Base-by-base conservation (phyloP, 1,140 invertebrate species). In the Saccostrea cuccullata region DNA sequence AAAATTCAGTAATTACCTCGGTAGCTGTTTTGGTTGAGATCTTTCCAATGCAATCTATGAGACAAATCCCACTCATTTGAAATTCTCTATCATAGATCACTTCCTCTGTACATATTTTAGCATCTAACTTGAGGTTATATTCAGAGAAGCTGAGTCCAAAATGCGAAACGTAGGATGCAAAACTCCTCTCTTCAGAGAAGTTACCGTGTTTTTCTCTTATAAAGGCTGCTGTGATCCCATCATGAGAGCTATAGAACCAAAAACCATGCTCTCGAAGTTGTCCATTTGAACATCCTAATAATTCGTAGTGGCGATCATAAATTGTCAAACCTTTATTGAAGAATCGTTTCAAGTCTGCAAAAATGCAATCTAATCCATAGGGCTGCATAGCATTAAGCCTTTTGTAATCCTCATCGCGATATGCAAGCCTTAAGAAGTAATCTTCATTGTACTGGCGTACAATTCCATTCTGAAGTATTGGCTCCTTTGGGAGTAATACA, bases 361-460 rank as follows among this genome's bases (percentile, higher is more conserved):
- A 64, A 17, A 87, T 67, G 12, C n/a, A 47, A 47, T 87, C 73
- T 2, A 64, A n/a, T 40, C 26, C 30, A 30, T 84, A 58, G 3
- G 77, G 20, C 4, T 20, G 36, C 20, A 70, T 4, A 0, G 58
- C 82, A 67, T 36, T 83, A 1, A 87, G 9, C 67, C 40, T 84
- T 67, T 60, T 56, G 26, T 84, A 87, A 87, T 87, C 82, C 67
- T 87, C 86, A 70, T 87, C 86, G 15, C 86, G 55, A 47, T 84
- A 87, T 17, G 70, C 60, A 30, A 87, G 56, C 11, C 86, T 64
- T 30, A 87, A n/a, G 12, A 87, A 87, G 30, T 60, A 84, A 23
- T 87, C 82, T 3, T 87, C 55, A 55, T 84, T 26, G 40, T 87
- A 84, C 58, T 87, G 82, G 17, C 77, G 86, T 26, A 87, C 64